Conservation (phyloP, 2,797 vertebrate species). For the Bradypodion ventrale region DNA sequence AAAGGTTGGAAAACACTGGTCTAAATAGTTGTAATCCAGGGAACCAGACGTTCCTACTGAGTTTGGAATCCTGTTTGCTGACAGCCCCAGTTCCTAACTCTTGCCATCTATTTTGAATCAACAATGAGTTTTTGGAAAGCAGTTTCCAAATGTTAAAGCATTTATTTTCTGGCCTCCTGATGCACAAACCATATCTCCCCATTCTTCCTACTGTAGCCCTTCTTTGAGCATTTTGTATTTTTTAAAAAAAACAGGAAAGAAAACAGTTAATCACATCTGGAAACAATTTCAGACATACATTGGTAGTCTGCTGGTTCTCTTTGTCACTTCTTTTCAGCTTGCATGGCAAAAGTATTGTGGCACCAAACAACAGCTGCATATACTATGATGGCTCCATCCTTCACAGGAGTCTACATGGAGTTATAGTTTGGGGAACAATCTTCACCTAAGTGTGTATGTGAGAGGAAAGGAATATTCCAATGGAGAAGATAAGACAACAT, state of each 20-base stretch:
- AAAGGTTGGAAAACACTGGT: no score
- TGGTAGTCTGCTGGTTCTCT: conserved; percentile 42
- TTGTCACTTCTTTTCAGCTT: conserved; percentile 10
- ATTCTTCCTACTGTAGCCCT: conserved; percentile 54
- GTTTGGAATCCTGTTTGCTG: conserved; percentile 20
- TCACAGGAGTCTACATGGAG: neutral
- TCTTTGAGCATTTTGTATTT: conserved; percentile 56
- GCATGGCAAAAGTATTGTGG: neutral
- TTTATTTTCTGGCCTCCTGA: conserved; percentile 24
- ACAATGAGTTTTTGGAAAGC: conserved; percentile 18
- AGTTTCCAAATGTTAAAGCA: conserved; percentile 22
- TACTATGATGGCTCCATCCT: neutral
- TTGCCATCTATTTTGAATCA: conserved; percentile 31
- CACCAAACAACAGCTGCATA: fast-evolving
- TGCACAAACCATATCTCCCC: conserved; percentile 24
- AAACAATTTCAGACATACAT: conserved; percentile 51
- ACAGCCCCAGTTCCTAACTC: conserved; percentile 14
- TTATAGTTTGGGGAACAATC: neutral
- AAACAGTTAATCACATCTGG: conserved; percentile 57
- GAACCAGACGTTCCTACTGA: conserved; percentile 1
- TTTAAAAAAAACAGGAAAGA: conserved; percentile 55
- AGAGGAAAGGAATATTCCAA: neutral
- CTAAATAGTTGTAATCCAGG: conserved; percentile 6
- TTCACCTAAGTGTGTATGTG: neutral
- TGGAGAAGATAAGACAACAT: neutral